A percentile compares a stretch with the other conserved stretches of the same genome.
Conservation (phyloP, 2,797 vertebrate genomes). For the Poecilia velifera region DNA sequence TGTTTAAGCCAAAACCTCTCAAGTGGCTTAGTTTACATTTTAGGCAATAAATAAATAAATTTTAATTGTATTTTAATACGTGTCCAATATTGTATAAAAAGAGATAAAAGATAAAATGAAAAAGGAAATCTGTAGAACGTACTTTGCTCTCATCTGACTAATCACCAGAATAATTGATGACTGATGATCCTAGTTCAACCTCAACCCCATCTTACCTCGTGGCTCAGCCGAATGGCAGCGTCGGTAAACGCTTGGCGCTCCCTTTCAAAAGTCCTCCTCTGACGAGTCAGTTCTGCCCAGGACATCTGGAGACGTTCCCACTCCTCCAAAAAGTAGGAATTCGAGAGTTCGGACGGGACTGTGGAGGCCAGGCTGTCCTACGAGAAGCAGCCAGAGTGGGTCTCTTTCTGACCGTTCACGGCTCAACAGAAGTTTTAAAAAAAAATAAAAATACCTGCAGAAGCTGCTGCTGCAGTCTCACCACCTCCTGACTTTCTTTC, state of each 20-base stretch:
- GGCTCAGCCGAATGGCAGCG: slow-evolving; percentile 83
- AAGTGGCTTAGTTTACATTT: too few relatives aligned
- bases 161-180: too few relatives aligned
- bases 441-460: slow-evolving; percentile 74
- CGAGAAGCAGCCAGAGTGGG: background rate
- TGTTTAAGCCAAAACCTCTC: too few relatives aligned
- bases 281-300: slow-evolving; percentile 69
- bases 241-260: slow-evolving; percentile 84
- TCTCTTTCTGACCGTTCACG: fast-evolving
- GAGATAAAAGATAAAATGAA: too few relatives aligned
- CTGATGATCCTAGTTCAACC: too few relatives aligned
- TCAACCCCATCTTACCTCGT: slow-evolving; percentile 70
- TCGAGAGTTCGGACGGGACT: slow-evolving; percentile 61
- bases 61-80: too few relatives aligned
- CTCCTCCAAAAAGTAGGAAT: slow-evolving; percentile 84
- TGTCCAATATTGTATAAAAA: too few relatives aligned
- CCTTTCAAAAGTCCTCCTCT: slow-evolving; percentile 77
- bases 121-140: too few relatives aligned
- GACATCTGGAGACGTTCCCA: slow-evolving; percentile 78
- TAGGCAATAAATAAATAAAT: too few relatives aligned
- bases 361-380: slow-evolving; percentile 69
- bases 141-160: too few relatives aligned
- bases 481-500: slow-evolving; percentile 76
- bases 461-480: slow-evolving; percentile 79
- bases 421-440: too few relatives aligned